These are phyloP conservation scores for Antigone vipio DNA, from an alignment of 2,113 vertebrate genomes.

Conservation along the genomic window DNA sequence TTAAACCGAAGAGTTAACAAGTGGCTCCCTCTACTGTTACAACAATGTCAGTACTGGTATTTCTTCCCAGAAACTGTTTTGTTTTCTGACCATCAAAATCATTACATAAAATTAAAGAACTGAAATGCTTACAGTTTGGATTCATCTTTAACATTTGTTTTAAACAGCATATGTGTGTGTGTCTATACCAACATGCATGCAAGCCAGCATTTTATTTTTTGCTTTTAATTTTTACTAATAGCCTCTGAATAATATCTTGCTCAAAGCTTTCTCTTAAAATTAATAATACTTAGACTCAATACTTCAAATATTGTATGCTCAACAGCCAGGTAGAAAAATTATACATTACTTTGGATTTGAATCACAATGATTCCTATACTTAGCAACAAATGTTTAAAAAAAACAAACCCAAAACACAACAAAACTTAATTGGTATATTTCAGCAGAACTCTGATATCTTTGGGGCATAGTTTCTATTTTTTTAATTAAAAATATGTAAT, in stretches of 20 bases:
- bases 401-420: not conserved
- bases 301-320: not conserved
- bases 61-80: not conserved
- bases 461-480: not conserved
- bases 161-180: not conserved
- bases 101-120: not conserved
- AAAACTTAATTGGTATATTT: not conserved
- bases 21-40: not conserved
- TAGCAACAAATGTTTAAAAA: not conserved
- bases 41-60: not conserved
- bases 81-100: not conserved
- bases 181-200: not conserved
- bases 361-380: not conserved
- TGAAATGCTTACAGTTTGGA: not conserved
- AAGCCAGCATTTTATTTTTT: not conserved
- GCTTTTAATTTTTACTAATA: not conserved
- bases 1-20: not conserved
- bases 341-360: not conserved
- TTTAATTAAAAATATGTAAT: not conserved
- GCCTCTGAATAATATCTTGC: not conserved
- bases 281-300: not conserved
- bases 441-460: not conserved
- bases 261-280: not conserved
- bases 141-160: not conserved
- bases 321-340: not conserved